phyloP scores from a whole-genome alignment of 2,888 invertebrate species.

The Cylindroiulus punctatus region DNA sequence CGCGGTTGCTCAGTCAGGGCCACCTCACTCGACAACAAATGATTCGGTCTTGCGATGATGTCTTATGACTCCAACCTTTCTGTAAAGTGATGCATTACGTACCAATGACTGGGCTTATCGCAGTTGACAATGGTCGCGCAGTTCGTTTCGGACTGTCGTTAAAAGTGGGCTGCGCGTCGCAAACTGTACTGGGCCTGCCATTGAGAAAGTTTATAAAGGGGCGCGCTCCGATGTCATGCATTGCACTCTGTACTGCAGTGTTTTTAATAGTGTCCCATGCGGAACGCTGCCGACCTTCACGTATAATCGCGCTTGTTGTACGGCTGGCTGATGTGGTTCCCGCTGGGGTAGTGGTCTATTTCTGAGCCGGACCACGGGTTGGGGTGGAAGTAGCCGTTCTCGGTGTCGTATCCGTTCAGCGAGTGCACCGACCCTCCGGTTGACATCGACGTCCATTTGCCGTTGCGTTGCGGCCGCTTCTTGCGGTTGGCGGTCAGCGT shows the following conservation, averaged over 20 bases:
- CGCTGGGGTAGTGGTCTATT: conserved; percentile 94
- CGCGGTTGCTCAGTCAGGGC: not conserved
- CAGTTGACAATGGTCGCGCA: not conserved
- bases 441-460: conserved; percentile 54
- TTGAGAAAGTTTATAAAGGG: not conserved
- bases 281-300: not conserved
- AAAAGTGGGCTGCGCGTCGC: not conserved
- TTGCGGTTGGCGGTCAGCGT: conserved; percentile 57
- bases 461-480: conserved; percentile 58
- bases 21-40: not conserved
- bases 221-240: not conserved
- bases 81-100: not conserved
- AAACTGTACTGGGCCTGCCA: conserved; percentile 21
- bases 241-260: not conserved
- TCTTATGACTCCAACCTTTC: not conserved
- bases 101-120: not conserved
- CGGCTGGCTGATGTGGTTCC: conserved; percentile 73
- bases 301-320: conserved; percentile 55
- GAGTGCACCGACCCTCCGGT: conserved; percentile 58
- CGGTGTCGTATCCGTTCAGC: conserved; percentile 79
- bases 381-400: conserved; percentile 69
- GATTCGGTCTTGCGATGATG: not conserved
- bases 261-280: not conserved
- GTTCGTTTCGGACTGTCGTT: not conserved
- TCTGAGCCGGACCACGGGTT: conserved; percentile 89